A percentile compares a stretch with the other conserved stretches of the same genome.
These are phyloP conservation scores for Drosophila neonasuta DNA, from an alignment of 2,888 invertebrate genomes.

Conservation along the genomic window DNA sequence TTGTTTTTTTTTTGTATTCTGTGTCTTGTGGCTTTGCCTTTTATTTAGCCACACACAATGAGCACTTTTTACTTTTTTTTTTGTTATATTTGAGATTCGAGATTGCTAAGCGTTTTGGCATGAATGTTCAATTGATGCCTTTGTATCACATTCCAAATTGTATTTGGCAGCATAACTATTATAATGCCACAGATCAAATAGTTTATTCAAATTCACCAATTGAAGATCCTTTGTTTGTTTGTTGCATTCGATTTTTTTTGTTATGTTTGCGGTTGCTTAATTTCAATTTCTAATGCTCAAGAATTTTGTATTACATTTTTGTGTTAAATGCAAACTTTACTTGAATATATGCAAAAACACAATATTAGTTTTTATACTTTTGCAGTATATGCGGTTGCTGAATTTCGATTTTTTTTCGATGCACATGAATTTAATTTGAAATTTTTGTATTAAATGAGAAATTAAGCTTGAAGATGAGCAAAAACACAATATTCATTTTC, in stretches of 20 bases:
- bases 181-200: neutral
- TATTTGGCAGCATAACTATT: neutral
- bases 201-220: neutral
- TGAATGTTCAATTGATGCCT: neutral
- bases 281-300: neutral
- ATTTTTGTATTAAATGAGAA: too few relatives aligned
- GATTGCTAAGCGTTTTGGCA: neutral
- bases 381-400: too few relatives aligned
- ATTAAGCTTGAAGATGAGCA: too few relatives aligned
- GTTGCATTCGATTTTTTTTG: neutral
- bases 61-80: neutral
- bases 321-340: too few relatives aligned
- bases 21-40: neutral
- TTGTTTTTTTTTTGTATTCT: too few relatives aligned
- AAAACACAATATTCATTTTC: too few relatives aligned
- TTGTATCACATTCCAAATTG: neutral
- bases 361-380: too few relatives aligned
- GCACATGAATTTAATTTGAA: too few relatives aligned
- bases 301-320: too few relatives aligned
- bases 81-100: neutral
- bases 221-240: neutral
- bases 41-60: neutral
- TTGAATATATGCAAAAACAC: too few relatives aligned
- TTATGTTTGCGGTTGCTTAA: neutral
- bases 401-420: too few relatives aligned